phyloP scores from a whole-genome alignment of 2,797 vertebrate genomes.

The Falco novaeseelandiae region DNA sequence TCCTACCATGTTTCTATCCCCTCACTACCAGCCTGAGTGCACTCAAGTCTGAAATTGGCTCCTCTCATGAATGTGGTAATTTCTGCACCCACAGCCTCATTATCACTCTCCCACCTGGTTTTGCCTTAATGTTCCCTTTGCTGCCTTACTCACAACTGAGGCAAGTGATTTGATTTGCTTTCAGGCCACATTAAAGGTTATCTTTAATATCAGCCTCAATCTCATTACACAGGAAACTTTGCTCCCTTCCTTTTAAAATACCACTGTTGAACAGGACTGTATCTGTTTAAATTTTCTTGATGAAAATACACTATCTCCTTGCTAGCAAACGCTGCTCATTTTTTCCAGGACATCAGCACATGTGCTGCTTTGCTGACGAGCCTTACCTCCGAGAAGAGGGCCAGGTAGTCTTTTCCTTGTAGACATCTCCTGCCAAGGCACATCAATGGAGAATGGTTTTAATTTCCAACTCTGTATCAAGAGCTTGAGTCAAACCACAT shows the following conservation, averaged over 20 bases:
- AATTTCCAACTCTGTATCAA: conserved; percentile 13
- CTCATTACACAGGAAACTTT: not conserved
- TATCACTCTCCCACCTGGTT: not conserved
- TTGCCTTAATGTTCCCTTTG: not conserved
- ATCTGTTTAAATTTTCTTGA: not conserved
- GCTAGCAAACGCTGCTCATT: not conserved
- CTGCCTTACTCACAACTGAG: not conserved
- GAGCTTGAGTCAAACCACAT: conserved; percentile 9
- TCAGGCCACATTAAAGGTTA: not conserved
- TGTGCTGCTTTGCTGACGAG: not conserved
- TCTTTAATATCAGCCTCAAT: not conserved
- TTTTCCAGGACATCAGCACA: not conserved
- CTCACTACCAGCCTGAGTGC: not conserved
- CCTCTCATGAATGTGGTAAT: conserved; percentile 3
- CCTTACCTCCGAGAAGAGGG: conserved; percentile 4
- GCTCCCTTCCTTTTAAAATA: not conserved
- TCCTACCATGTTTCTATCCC: not conserved
- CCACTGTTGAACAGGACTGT: not conserved
- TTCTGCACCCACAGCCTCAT: not conserved
- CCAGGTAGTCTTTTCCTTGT: not conserved
- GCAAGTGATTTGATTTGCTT: not conserved
- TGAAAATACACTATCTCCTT: not conserved
- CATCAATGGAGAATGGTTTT: not conserved
- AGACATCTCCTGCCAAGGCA: not conserved
- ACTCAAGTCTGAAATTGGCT: conserved; percentile 57